These are phyloP conservation scores for Macrotus californicus DNA, from an alignment of 2,113 vertebrate species.

Conservation along the genomic window DNA sequence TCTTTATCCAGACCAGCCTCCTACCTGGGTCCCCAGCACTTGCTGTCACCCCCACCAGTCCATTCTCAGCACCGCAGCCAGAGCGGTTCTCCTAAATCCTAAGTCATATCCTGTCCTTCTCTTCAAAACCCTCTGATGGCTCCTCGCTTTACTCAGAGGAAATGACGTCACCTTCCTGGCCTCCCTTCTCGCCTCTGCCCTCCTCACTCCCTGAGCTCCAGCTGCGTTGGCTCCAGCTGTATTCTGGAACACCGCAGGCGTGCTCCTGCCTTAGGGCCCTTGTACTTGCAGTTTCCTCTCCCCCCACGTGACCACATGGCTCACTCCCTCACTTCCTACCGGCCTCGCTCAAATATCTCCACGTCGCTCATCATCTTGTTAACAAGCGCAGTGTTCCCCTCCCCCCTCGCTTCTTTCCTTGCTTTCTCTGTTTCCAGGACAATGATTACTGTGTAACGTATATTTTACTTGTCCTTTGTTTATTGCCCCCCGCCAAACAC, in stretches of 20 bases:
- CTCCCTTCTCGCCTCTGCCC: not conserved
- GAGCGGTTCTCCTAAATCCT: not conserved
- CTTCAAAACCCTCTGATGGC: not conserved
- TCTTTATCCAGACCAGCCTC: not conserved
- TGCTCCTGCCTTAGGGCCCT: not conserved
- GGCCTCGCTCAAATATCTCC: not conserved
- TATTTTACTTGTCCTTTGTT: not conserved
- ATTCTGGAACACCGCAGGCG: not conserved
- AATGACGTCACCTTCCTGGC: not conserved
- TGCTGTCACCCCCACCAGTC: not conserved
- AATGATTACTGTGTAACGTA: not conserved
- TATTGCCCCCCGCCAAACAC: not conserved
- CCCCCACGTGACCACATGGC: not conserved
- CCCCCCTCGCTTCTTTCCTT: not conserved
- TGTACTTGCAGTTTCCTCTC: not conserved
- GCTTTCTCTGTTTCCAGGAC: not conserved
- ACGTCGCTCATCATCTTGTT: not conserved
- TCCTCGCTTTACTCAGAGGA: not conserved
- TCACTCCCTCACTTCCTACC: not conserved
- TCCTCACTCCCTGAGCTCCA: not conserved
- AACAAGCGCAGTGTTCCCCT: not conserved
- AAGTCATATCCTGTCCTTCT: not conserved
- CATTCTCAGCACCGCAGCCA: not conserved
- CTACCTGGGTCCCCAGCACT: not conserved
- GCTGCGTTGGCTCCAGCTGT: not conserved